Evolutionary conservation across 2,113 vertebrate genomes (phyloP).

Genomic region (Cervus canadensis): DNA sequence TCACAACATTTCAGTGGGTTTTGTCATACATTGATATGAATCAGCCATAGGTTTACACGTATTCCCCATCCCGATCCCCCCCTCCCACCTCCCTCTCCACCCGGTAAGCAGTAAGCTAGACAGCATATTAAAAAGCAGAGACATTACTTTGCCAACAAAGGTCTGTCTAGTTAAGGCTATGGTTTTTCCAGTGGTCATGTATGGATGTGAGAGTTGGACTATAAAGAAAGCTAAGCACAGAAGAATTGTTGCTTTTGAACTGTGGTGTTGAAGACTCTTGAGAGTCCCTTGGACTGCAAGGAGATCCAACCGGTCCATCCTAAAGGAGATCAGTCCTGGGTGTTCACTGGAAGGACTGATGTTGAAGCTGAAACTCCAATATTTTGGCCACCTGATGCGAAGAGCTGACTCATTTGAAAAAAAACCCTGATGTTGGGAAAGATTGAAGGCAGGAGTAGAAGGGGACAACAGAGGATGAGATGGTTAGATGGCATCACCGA

Average conservation of each 20-base stretch:
- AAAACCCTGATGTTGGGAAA: background rate
- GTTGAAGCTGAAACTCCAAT: background rate
- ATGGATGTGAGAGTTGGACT: background rate
- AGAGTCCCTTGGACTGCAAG: background rate
- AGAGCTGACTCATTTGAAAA: background rate
- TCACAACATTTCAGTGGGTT: too few relatives aligned
- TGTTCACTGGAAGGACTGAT: background rate
- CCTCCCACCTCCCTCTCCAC: too few relatives aligned
- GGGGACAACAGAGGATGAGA: background rate
- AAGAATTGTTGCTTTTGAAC: background rate
- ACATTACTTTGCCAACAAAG: background rate
- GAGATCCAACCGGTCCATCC: background rate
- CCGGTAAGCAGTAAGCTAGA: background rate
- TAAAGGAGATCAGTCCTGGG: background rate
- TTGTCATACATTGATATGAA: too few relatives aligned
- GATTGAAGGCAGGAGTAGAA: background rate
- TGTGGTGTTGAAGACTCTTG: background rate
- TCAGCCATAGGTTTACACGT: too few relatives aligned
- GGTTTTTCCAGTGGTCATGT: background rate
- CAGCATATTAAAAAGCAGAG: background rate
- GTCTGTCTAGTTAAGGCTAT: background rate
- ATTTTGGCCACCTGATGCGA: background rate
- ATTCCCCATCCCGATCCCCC: too few relatives aligned
- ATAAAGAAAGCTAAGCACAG: background rate
- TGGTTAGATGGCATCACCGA: accelerated